Base-by-base conservation (phyloP, 2,888 invertebrate species). In the Tenthredo scrophulariae region DNA sequence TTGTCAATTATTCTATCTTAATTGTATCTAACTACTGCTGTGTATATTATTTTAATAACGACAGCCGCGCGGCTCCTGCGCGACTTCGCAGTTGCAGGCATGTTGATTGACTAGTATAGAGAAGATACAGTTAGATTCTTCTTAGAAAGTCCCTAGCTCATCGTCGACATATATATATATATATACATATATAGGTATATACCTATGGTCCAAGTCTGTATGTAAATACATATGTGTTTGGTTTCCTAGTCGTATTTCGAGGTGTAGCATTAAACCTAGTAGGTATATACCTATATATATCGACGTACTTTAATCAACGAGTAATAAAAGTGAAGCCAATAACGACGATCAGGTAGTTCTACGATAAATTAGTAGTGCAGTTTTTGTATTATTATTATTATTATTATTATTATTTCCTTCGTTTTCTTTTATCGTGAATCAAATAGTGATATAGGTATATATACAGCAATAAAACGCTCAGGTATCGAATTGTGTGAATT, bases 121-220 rank as follows among this genome's bases (percentile, higher is more conserved):
- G 50, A 77, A 54, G 50, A 77, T 77, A 77, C 77, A 50, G 77
- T 77, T 77, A 77, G 77, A 77, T 50, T 75, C 77, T 77, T 77
- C 77, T 77, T 33, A 77, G 77, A 77, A 77, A 54, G 77, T 77
- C 77, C 75, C 75, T 54, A 43, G 72, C 72, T 72, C 77, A 77
- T 77, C 26, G 29, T 77, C 77, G 18, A 29, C 77, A 40, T 15
- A 29, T 29, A 29, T 26, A n/a, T 29, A 13, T 15, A 33, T 18
- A 33, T 46, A 26, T 26, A 26, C 40, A 15, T 26, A 5, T 40
- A 29, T 26, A 29, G 7, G 33, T 75, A 29, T 65, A 3, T 46
- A 40, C 40, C 72, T 40, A 37, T 29, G n/a, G 0, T 13, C 46
- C 22, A 29, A 65, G 65, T 10, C 72, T n/a, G 33, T 7, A 67